These are phyloP conservation scores for Diarsia brunnea DNA, from an alignment of 2,888 invertebrate genomes.

Conservation along the genomic window DNA sequence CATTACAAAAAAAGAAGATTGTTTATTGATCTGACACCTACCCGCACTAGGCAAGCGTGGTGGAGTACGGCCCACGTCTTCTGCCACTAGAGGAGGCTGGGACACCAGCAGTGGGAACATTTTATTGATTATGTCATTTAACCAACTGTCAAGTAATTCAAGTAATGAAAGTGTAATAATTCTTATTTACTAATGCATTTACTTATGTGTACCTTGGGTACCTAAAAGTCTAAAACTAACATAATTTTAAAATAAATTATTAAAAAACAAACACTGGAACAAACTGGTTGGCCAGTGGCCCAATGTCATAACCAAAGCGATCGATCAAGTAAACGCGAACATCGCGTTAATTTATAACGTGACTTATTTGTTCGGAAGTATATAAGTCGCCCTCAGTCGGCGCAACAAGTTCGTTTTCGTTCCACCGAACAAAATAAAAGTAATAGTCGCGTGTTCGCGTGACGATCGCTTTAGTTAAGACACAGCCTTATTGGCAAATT, in stretches of 20 bases:
- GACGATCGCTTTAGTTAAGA: slow-evolving; percentile 4
- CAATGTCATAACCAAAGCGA: not conserved
- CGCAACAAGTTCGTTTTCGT: too few species aligned
- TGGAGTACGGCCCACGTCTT: not conserved
- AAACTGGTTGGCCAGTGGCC: not conserved
- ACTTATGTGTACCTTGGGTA: slow-evolving; percentile 15
- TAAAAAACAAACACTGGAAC: slow-evolving; percentile 28
- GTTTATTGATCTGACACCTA: not conserved
- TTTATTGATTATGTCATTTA: not conserved
- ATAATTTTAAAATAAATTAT: slow-evolving; percentile 36
- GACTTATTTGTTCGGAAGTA: not conserved
- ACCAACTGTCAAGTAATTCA: too few species aligned
- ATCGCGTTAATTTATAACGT: not conserved
- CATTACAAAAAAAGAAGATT: slow-evolving; percentile 19
- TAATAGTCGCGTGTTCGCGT: not conserved
- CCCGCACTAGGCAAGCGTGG: not conserved
- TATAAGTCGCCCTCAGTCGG: not conserved
- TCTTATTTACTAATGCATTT: slow-evolving; percentile 26
- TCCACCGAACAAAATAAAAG: not conserved
- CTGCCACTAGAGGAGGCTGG: not conserved
- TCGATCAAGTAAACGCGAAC: not conserved
- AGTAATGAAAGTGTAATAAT: slow-evolving; percentile 6
- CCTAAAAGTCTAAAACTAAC: slow-evolving; percentile 16
- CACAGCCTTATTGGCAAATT: not conserved
- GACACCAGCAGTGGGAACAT: not conserved